Evolutionary conservation across 2,888 invertebrate species (phyloP), one percentile per base, ranked within the genome.

Genomic region (Lochmaea capreae): DNA sequence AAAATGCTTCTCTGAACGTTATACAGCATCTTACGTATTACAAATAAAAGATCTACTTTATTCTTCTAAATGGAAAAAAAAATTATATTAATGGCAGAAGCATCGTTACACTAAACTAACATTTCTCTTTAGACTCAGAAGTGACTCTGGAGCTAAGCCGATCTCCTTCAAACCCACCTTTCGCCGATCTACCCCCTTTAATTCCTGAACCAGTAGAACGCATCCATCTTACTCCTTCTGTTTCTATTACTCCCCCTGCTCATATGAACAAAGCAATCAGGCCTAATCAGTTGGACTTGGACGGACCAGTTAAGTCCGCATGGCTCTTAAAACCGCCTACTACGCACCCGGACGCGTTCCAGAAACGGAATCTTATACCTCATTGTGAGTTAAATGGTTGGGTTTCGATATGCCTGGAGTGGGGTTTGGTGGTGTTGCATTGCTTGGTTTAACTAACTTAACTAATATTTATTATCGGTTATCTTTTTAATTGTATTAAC

Each of bases 161-260:
- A 65, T 65, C 67, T 39, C 67, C 68, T 65, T 73, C 65, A 8
- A 73, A 76, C 52, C 80, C 84, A 83, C 81, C 85, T 85, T 81
- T 86, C 86, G 82, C 85, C 86, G 83, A 83, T 81, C 79, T 85
- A 78, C 85, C 84, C 85, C 89, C 84, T 86, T 88, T 87, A 65
- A 85, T 90, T 88, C 85, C 89, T 86, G 88, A 89, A 89, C 80
- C 86, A 59, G 85, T 86, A 58, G 84, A 84, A 77, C 84, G 81
- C 74, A 82, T 90, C 87, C 89, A 90, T 88, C 84, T 89, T 87
- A 83, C 89, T 85, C 90, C 90, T 85, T 85, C 80, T 80, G 85
- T 86, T 69, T 82, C 85, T 54, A 83, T 86, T 77, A 86, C 86
- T 79, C 87, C 86, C 76, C 81, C 83, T 63, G 78, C 78, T 66